Conservation (phyloP, 2,113 vertebrate species). For the Zapornia atra region DNA sequence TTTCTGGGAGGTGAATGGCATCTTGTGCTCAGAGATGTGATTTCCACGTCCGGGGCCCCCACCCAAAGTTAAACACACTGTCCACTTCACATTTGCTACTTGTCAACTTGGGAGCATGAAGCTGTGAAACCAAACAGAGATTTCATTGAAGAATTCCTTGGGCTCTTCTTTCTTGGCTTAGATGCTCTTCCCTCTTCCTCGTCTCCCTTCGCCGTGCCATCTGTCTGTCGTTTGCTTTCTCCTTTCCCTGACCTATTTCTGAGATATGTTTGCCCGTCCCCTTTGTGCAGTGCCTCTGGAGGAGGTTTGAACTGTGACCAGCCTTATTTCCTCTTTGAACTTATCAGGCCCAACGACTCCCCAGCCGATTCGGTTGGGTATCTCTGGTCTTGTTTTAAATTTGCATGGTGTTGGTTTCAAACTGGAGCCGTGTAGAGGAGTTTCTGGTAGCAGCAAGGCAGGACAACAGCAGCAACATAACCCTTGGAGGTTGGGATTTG, state of each 20-base stretch:
- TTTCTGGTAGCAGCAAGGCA: not conserved
- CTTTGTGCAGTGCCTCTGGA: not conserved
- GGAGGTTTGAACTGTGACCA: not conserved
- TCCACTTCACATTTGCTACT: not conserved
- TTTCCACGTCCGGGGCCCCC: rapidly evolving
- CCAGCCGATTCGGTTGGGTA: rapidly evolving
- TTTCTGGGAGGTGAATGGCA: not conserved
- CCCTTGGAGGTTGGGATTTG: not conserved
- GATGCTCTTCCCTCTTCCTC: not conserved
- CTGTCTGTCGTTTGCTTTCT: constrained; percentile 26
- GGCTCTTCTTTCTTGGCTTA: not conserved
- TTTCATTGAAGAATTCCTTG: not conserved
- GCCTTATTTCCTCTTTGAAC: not conserved
- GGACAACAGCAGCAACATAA: rapidly evolving
- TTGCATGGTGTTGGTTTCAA: not conserved
- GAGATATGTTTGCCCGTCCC: not conserved
- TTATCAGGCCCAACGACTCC: rapidly evolving
- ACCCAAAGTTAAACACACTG: not conserved
- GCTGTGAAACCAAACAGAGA: not conserved
- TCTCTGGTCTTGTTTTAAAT: not conserved
- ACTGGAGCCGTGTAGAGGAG: not conserved
- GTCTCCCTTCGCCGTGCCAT: not conserved
- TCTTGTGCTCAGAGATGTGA: not conserved
- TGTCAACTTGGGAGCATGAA: not conserved
- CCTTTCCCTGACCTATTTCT: constrained; percentile 42